Percentiles rank a stretch among this genome's conserved stretches.
Conservation (phyloP, 2,797 vertebrate species). For the Fundulus diaphanus region DNA sequence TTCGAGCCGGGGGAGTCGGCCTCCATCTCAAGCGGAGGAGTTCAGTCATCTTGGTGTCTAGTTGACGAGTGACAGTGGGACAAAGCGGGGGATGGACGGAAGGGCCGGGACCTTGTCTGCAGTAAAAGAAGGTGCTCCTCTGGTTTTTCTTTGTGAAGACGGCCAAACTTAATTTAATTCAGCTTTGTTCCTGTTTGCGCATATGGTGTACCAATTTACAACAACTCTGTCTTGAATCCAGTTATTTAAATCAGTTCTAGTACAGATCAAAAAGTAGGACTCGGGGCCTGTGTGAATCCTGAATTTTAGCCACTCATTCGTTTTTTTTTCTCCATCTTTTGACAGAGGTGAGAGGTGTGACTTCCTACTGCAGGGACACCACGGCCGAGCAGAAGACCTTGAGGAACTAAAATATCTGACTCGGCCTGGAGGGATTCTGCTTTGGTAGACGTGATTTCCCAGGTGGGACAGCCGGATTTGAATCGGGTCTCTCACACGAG, state of each 20-base stretch:
- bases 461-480: constrained; percentile 70
- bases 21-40: too few relatives aligned
- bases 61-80: too few relatives aligned
- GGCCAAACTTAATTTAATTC: background rate
- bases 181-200: background rate
- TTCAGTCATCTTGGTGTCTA: too few relatives aligned
- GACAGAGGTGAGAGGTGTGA: constrained; percentile 39
- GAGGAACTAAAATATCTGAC: constrained; percentile 74
- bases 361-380: constrained; percentile 61
- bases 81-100: too few relatives aligned
- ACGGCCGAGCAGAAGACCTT: constrained; percentile 72
- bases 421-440: constrained; percentile 77
- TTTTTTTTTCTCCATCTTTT: constrained; percentile 24
- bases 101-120: too few relatives aligned
- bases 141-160: too few relatives aligned
- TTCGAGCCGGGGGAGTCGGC: too few relatives aligned
- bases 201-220: background rate
- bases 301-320: background rate
- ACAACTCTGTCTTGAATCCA: background rate
- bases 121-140: too few relatives aligned
- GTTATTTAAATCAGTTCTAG: background rate
- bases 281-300: background rate
- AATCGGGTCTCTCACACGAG: constrained; percentile 68
- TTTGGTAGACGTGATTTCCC: constrained; percentile 80
- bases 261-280: background rate